Evolutionary conservation across 2,113 vertebrate genomes (phyloP).

Genomic region (Cnemophilus loriae): DNA sequence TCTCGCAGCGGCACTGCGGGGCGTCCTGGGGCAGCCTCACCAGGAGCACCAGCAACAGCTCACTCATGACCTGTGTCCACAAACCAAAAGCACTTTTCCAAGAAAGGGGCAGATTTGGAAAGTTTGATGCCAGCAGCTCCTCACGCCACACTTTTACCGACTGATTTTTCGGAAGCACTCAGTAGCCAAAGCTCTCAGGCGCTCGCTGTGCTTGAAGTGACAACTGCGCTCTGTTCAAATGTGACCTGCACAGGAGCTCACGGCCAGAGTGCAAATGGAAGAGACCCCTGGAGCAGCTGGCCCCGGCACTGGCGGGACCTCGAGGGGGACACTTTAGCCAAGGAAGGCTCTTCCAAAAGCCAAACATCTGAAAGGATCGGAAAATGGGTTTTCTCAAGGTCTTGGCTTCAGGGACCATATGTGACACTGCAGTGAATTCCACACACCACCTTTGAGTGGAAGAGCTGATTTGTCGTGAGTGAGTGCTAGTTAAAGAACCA

Average conservation of each 20-base stretch:
- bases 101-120: not conserved
- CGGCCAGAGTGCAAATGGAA: not conserved
- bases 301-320: not conserved
- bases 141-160: rapidly evolving
- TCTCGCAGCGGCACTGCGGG: not conserved
- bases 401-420: not conserved
- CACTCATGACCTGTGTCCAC: not conserved
- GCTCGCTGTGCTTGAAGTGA: rapidly evolving
- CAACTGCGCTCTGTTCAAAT: not conserved
- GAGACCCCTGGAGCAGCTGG: rapidly evolving
- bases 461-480: not conserved
- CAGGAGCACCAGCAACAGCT: not conserved
- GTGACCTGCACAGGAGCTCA: not conserved
- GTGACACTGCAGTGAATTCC: not conserved
- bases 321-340: rapidly evolving
- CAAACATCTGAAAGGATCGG: not conserved
- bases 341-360: not conserved
- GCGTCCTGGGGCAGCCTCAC: not conserved
- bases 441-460: not conserved
- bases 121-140: not conserved
- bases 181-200: not conserved
- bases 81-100: not conserved
- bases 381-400: not conserved
- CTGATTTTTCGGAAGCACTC: not conserved
- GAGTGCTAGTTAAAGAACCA: not conserved